Evolutionary conservation across 2,113 vertebrate genomes (phyloP).

Genomic region (Hippocampus abdominalis): DNA sequence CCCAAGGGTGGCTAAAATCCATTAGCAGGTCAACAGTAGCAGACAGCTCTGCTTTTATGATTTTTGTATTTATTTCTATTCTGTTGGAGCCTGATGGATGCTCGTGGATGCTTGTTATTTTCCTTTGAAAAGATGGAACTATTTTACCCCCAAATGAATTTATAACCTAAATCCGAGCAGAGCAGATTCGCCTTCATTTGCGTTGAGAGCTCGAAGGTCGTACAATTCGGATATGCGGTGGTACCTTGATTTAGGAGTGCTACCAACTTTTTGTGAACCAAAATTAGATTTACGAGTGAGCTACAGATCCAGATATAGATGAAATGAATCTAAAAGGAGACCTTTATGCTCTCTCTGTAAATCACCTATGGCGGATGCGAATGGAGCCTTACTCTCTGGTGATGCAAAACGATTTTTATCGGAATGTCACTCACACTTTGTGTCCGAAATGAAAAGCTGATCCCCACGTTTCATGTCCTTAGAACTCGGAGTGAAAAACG

Average conservation of each 20-base stretch:
- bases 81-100: neutral
- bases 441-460: constrained; percentile 93
- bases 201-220: neutral
- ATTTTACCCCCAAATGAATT: neutral
- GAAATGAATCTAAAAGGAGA: neutral
- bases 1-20: neutral
- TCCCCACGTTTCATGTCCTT: constrained; percentile 66
- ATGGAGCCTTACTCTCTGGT: no score
- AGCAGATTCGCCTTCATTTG: neutral
- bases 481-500: constrained; percentile 35
- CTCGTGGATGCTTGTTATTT: neutral
- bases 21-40: neutral
- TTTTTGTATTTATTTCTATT: neutral
- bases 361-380: no score
- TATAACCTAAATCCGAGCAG: neutral
- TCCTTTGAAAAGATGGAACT: neutral
- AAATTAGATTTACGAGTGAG: neutral
- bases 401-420: neutral
- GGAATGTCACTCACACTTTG: constrained; percentile 78
- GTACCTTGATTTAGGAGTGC: neutral
- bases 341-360: no score
- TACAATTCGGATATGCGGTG: neutral
- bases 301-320: neutral
- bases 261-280: neutral
- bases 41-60: neutral